Percentiles rank a stretch among this genome's conserved stretches.
Conservation (phyloP, 2,113 vertebrate species). For the Ciconia boyciana region DNA sequence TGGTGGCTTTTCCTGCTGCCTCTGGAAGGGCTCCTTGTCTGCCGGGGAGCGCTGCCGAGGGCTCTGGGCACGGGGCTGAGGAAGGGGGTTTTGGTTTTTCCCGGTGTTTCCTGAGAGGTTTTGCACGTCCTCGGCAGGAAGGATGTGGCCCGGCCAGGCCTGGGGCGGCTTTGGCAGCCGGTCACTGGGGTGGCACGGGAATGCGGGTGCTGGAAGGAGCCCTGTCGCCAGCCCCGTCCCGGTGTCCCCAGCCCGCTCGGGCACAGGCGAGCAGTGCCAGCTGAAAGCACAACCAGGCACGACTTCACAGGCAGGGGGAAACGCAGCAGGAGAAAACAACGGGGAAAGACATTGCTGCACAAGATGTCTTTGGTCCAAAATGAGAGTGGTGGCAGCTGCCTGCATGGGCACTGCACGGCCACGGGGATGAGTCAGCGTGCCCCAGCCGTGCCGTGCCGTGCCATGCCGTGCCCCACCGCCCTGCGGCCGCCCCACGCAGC, state of each 20-base stretch:
- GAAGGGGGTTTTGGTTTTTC: not conserved
- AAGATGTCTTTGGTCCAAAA: not conserved
- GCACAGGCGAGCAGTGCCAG: not conserved
- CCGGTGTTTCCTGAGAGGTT: not conserved
- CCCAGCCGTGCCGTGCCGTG: accelerated
- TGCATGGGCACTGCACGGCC: accelerated
- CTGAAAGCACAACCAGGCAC: accelerated
- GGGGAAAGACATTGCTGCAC: not conserved
- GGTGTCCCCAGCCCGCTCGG: accelerated
- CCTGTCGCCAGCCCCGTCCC: not conserved
- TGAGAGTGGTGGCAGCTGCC: not conserved
- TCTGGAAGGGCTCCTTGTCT: not conserved
- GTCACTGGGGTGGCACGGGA: not conserved
- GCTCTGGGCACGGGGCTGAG: accelerated
- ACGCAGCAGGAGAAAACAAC: not conserved
- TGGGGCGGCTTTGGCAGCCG: not conserved
- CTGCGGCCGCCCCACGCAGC: not conserved
- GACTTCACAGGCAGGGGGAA: not conserved
- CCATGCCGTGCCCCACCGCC: no score
- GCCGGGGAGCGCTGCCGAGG: accelerated
- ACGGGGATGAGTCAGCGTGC: accelerated
- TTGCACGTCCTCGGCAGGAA: not conserved
- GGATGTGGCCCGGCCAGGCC: accelerated
- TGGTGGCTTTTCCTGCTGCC: not conserved
- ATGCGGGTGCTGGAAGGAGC: accelerated